These are phyloP conservation scores for Vulpes lagopus DNA, from an alignment of 2,113 vertebrate species.

Conservation along the genomic window DNA sequence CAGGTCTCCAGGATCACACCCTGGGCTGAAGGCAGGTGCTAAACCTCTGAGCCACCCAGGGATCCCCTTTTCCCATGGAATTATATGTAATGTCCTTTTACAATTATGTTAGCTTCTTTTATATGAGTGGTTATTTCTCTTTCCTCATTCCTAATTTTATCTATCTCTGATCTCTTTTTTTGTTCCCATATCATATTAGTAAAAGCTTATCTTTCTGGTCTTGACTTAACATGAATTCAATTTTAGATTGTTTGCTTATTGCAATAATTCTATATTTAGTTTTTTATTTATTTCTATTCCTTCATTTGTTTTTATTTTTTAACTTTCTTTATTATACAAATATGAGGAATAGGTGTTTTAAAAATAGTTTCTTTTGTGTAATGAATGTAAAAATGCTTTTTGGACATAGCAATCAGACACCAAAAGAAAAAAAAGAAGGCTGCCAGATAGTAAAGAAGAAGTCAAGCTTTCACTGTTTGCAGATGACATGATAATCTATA, in stretches of 20 bases:
- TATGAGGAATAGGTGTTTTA: not conserved
- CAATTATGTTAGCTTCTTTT: not conserved
- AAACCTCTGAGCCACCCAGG: too few species aligned
- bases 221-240: not conserved
- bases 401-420: too few species aligned
- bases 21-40: too few species aligned
- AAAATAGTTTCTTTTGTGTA: not conserved
- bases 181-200: not conserved
- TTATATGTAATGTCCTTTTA: not conserved
- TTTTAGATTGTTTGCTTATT: constrained; percentile 15
- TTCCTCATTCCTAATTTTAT: not conserved
- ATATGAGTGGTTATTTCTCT: not conserved
- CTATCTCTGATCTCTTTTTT: not conserved
- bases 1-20: too few species aligned
- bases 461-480: too few species aligned
- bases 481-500: too few species aligned
- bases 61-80: not conserved
- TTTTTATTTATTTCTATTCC: not conserved
- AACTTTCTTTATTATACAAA: not conserved
- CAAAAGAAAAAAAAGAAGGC: too few species aligned
- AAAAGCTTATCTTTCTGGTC: not conserved
- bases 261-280: not conserved
- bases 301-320: not conserved
- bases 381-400: not conserved
- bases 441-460: too few species aligned